A percentile compares a stretch with the other conserved stretches of the same genome.
Conservation (phyloP, 2,113 vertebrate genomes). For the Pelusios castaneus region DNA sequence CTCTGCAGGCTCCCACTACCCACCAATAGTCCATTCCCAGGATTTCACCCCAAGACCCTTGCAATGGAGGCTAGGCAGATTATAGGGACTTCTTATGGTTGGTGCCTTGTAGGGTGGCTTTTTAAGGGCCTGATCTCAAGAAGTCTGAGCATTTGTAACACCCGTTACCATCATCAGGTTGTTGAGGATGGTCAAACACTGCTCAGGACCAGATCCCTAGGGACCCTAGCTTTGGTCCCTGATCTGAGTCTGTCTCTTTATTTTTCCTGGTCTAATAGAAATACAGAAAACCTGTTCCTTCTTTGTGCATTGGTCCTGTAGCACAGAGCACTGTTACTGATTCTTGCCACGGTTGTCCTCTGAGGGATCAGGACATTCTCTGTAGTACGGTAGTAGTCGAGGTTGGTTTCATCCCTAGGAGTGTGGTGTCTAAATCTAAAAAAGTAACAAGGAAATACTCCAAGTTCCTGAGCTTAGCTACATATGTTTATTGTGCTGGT, state of each 20-base stretch:
- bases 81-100: too few relatives aligned
- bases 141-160: background rate
- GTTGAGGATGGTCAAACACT: background rate
- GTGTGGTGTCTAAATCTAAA: background rate
- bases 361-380: background rate
- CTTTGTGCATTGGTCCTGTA: rapidly evolving
- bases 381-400: background rate
- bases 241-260: background rate
- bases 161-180: background rate
- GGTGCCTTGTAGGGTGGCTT: rapidly evolving
- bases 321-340: background rate
- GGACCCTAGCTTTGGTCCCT: background rate
- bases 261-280: background rate
- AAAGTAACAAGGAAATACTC: background rate
- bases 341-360: background rate
- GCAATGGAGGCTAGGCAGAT: background rate
- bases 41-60: background rate
- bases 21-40: background rate
- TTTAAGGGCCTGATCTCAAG: background rate
- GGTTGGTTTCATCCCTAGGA: background rate
- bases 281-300: background rate
- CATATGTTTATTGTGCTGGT: background rate
- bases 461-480: background rate
- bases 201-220: background rate
- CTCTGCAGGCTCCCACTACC: background rate